A percentile compares a stretch with the other conserved stretches of the same genome.
phyloP scores from a whole-genome alignment of 92 coral and sea anemone genomes.

The Scolanthus callimorphus region DNA sequence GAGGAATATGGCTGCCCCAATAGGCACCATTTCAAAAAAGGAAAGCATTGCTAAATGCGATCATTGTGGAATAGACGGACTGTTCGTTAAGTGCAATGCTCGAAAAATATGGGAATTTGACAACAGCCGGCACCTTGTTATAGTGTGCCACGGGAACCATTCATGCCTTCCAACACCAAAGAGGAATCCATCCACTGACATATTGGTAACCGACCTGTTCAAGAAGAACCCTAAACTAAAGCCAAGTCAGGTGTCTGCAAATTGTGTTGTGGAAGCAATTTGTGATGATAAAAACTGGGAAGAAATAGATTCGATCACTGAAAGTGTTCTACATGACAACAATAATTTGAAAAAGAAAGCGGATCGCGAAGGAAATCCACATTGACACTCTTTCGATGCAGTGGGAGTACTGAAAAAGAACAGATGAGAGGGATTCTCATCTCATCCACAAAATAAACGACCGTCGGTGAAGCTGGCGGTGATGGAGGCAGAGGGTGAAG shows the following conservation, averaged over 20 bases:
- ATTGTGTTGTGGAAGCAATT: constrained; percentile 17
- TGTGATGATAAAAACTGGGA: too few species aligned
- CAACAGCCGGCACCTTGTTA: not conserved
- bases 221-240: constrained; percentile 10
- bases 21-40: constrained; percentile 9
- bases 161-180: too few species aligned
- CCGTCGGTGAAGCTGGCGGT: constrained; percentile 25
- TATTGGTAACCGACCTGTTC: constrained; percentile 5
- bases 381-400: constrained; percentile 41
- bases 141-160: constrained; percentile 12
- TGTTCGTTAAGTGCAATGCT: too few species aligned
- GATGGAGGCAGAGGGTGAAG: constrained; percentile 29
- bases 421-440: constrained; percentile 19
- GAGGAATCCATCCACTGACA: too few species aligned
- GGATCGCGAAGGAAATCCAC: constrained; percentile 4
- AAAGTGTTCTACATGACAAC: constrained; percentile 9
- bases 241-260: constrained; percentile 8
- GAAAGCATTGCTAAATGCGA: too few species aligned
- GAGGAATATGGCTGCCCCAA: too few species aligned
- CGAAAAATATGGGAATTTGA: too few species aligned
- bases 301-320: constrained; percentile 17
- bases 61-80: too few species aligned
- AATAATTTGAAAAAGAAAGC: constrained; percentile 32
- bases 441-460: too few species aligned
- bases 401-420: constrained; percentile 11